Evolutionary conservation across 2,888 invertebrate genomes (phyloP), one percentile per base, ranked within the genome.

Genomic region (Erynnis tages): DNA sequence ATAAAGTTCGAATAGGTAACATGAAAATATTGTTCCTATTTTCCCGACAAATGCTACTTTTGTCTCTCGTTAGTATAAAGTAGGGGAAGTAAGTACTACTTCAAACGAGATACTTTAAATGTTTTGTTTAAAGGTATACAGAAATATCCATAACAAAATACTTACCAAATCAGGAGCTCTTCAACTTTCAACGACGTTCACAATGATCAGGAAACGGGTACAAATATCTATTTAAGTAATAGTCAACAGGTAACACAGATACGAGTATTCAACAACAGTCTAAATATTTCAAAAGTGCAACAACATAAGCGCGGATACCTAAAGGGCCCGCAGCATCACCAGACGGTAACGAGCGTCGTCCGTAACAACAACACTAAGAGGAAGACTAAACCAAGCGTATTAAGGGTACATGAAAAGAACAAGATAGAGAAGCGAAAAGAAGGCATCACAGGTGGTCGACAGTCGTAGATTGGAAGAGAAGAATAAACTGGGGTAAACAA

Each of bases 241-340:
- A 87, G 82, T 84, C 78, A 88, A 88, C 87, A 86, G 82, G 76
- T 88, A 88, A 87, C 86, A 87, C 85, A 85, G 86, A 80, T 84
- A 75, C 68, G 79, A 85, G 83, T 83, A 75, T 78, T 74, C 61
- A 82, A 83, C 81, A 87, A 86, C 81, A 83, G 84, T 79, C 73
- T 82, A 86, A 82, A 87, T 78, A 81, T 82, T 82, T 75, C 78
- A 86, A 85, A 86, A 81, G 81, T 84, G 77, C 77, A 85, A 86
- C 85, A 82, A 82, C 75, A 78, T 71, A 69, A 71, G 65, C 72
- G 73, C 69, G 72, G 61, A 58, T 67, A 66, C 54, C 48, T 53
- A 54, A 59, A 53, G 57, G 58, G 57, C 59, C 55, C 57, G 50
- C 50, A 66, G 69, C 62, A 72, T 77, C 62, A 76, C 67, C 63